Conservation (phyloP, 2,888 invertebrate genomes). For the Pardosa pseudoannulata region DNA sequence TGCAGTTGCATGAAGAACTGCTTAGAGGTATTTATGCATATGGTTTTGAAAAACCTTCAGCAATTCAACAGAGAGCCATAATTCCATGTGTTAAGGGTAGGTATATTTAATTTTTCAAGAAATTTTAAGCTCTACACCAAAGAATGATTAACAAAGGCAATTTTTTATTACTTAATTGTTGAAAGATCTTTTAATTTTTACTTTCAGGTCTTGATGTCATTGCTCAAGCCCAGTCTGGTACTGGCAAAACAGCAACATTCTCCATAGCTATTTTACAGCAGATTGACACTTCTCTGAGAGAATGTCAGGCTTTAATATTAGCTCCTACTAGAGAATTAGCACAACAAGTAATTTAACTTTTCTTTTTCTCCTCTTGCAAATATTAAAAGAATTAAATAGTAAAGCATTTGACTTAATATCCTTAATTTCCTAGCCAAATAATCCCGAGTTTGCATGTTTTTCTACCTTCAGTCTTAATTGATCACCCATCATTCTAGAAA, state of each 20-base stretch:
- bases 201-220: slow-evolving; percentile 94
- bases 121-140: too few species aligned
- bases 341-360: slow-evolving; percentile 82
- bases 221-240: slow-evolving; percentile 99
- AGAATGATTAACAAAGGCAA: too few species aligned
- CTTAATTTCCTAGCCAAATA: too few species aligned
- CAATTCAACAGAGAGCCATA: slow-evolving; percentile 99
- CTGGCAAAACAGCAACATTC: slow-evolving; percentile 99
- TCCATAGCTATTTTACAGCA: slow-evolving; percentile 99
- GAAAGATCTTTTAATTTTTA: too few species aligned
- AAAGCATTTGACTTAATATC: too few species aligned
- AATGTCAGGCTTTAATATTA: slow-evolving; percentile 97
- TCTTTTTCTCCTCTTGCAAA: slow-evolving; percentile 72
- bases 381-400: too few species aligned
- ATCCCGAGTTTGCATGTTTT: too few species aligned
- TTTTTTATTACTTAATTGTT: too few species aligned
- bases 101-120: background rate
- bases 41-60: slow-evolving; percentile 99
- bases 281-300: slow-evolving; percentile 90
- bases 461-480: too few species aligned
- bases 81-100: slow-evolving; percentile 88
- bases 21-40: slow-evolving; percentile 99
- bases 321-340: slow-evolving; percentile 94
- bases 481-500: too few species aligned
- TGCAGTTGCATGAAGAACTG: slow-evolving; percentile 96